Conservation (phyloP, 2,113 vertebrate genomes). For the Gasterosteus nipponicus region DNA sequence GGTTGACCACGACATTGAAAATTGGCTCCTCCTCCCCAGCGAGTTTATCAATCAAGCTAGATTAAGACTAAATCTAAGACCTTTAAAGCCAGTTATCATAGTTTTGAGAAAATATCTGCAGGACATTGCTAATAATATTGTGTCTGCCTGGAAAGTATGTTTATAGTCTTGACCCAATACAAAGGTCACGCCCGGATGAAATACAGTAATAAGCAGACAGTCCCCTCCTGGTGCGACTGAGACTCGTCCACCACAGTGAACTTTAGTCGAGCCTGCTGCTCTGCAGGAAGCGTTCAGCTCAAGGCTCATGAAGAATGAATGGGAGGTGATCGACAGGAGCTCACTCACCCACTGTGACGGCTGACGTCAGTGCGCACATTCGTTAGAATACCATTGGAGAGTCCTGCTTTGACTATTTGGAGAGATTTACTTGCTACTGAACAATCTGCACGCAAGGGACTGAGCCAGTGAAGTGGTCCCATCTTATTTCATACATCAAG, state of each 20-base stretch:
- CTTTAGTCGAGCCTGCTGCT: not conserved
- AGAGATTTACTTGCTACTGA: constrained; percentile 3
- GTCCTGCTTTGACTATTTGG: constrained; percentile 21
- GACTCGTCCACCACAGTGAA: not conserved
- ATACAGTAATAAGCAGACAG: not conserved
- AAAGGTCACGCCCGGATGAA: not conserved
- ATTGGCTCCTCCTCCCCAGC: no score
- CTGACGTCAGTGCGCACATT: constrained; percentile 33
- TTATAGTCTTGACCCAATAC: not conserved
- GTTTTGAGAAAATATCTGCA: not conserved
- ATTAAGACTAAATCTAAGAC: not conserved
- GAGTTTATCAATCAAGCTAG: no score
- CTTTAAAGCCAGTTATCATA: not conserved
- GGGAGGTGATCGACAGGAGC: constrained; percentile 29
- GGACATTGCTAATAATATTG: not conserved
- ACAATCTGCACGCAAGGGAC: constrained; percentile 2
- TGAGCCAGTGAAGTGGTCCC: constrained; percentile 14
- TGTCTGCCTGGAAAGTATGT: not conserved
- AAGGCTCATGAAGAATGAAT: constrained; percentile 64
- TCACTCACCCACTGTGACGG: constrained; percentile 33
- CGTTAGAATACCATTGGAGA: constrained; percentile 23
- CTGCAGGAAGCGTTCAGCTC: constrained; percentile 35
- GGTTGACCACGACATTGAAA: no score
- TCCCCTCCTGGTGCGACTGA: not conserved
- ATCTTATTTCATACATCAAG: constrained; percentile 23